Conservation (phyloP, 2,888 invertebrate genomes). For the Octodonta nipae region DNA sequence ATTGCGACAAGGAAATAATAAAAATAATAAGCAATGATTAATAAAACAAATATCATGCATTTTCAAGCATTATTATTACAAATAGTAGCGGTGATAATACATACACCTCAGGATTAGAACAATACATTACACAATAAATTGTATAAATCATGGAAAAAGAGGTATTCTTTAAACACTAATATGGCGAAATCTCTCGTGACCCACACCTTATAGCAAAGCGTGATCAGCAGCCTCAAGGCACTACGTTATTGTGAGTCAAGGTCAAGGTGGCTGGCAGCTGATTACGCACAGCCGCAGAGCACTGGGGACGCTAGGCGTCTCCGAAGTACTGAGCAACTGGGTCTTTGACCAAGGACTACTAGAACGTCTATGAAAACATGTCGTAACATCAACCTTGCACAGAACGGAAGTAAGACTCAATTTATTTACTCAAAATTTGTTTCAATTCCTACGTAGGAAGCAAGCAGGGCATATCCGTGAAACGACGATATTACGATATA, state of each 20-base stretch:
- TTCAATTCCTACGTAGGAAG: no score
- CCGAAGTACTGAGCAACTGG: no score
- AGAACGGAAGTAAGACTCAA: no score
- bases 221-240: constrained; percentile 38
- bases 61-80: constrained; percentile 78
- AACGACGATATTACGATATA: no score
- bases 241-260: constrained; percentile 31
- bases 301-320: neutral
- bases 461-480: no score
- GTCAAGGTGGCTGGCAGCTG: constrained; percentile 32
- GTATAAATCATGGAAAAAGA: constrained; percentile 30
- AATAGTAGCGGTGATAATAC: constrained; percentile 54
- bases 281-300: constrained; percentile 28
- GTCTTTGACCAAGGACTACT: no score
- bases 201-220: constrained; percentile 36
- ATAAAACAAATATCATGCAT: constrained; percentile 78
- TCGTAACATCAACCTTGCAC: no score
- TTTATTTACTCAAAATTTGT: no score
- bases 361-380: no score
- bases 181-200: constrained; percentile 25
- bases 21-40: constrained; percentile 39
- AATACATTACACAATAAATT: constrained; percentile 38
- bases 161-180: constrained; percentile 10
- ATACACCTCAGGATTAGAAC: constrained; percentile 43
- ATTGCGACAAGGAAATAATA: constrained; percentile 11